Evolutionary conservation across 2,888 invertebrate species (phyloP).

Genomic region (Acanthosepion esculentum): DNA sequence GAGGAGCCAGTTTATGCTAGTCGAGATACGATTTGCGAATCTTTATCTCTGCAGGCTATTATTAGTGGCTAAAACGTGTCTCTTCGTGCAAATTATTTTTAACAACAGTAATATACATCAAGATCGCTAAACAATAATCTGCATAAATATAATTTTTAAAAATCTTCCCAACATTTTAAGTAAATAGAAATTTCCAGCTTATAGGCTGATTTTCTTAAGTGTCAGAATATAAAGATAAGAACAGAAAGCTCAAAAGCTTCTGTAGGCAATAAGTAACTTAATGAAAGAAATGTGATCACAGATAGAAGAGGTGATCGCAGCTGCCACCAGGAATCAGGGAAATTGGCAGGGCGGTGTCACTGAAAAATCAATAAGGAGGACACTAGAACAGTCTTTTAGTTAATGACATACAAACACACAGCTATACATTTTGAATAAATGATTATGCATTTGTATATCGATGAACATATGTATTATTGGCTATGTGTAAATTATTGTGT

Average conservation of each 20-base stretch:
- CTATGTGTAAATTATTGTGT: background rate
- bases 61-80: background rate
- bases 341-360: background rate
- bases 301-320: slow-evolving; percentile 17
- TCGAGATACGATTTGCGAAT: background rate
- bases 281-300: slow-evolving; percentile 9
- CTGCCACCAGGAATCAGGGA: background rate
- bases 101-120: background rate
- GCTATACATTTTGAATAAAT: background rate
- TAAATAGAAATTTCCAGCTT: background rate
- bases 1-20: background rate
- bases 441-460: background rate
- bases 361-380: background rate
- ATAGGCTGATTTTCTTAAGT: background rate
- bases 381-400: background rate
- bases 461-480: background rate
- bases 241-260: background rate
- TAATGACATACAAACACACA: background rate
- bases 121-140: background rate
- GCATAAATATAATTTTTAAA: background rate
- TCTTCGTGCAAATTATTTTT: background rate
- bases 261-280: background rate
- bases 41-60: background rate
- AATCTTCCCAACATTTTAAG: background rate
- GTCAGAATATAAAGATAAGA: background rate